Conservation (phyloP, 2,888 invertebrate species). For the Dryococelus australis region DNA sequence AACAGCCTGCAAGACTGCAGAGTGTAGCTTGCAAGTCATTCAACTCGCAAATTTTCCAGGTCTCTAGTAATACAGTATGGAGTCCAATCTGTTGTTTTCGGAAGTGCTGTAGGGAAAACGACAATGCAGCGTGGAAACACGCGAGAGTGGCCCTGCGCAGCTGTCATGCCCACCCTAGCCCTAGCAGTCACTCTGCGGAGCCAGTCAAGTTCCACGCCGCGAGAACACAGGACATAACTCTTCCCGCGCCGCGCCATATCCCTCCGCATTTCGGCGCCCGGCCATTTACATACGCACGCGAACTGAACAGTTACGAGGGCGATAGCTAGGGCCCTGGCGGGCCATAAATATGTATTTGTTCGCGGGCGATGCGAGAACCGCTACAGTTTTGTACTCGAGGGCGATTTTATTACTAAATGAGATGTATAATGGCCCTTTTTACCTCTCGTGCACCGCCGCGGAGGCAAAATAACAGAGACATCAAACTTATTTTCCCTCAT, state of each 20-base stretch:
- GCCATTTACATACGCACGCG: constrained; percentile 1
- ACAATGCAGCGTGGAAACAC: too few species aligned
- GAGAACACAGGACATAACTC: too few species aligned
- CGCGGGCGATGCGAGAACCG: not conserved
- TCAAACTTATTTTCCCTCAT: not conserved
- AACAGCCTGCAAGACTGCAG: too few species aligned
- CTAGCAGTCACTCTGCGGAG: too few species aligned
- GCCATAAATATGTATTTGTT: not conserved
- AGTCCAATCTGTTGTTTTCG: too few species aligned
- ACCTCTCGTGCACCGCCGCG: not conserved
- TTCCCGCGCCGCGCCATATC: not conserved
- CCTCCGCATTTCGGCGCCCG: not conserved
- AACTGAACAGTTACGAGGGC: not conserved
- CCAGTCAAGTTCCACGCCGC: too few species aligned
- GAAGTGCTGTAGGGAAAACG: too few species aligned
- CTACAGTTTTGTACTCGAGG: constrained; percentile 16
- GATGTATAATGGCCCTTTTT: constrained; percentile 5
- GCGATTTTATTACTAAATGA: not conserved
- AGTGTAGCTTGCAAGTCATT: too few species aligned
- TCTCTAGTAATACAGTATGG: too few species aligned
- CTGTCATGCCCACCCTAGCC: too few species aligned
- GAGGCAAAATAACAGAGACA: not conserved
- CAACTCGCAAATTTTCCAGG: too few species aligned
- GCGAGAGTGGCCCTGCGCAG: too few species aligned
- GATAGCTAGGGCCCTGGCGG: not conserved